These are phyloP conservation scores for Molothrus ater DNA, from an alignment of 2,797 vertebrate genomes.

Conservation along the genomic window DNA sequence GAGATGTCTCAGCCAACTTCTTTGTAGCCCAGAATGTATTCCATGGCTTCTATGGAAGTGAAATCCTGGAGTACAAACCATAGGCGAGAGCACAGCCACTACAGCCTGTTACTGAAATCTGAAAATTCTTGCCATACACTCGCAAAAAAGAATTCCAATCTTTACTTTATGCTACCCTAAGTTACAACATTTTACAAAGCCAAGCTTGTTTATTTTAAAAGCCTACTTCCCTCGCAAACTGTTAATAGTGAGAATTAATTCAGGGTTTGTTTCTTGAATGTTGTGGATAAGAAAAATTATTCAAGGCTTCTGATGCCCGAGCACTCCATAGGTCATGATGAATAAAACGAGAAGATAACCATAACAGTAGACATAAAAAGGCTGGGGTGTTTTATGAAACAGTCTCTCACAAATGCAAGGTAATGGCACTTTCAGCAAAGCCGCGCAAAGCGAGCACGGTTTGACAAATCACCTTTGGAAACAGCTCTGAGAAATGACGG, in stretches of 20 bases:
- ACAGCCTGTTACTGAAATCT: neutral
- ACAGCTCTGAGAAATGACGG: fast-evolving
- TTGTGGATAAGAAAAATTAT: neutral
- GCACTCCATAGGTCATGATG: neutral
- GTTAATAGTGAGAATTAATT: neutral
- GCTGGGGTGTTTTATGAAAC: neutral
- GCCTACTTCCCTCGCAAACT: neutral
- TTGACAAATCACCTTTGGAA: fast-evolving
- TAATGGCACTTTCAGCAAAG: neutral
- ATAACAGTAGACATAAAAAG: neutral
- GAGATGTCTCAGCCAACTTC: neutral
- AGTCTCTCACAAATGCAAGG: neutral
- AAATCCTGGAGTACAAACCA: neutral
- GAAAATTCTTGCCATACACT: neutral
- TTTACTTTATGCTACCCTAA: neutral
- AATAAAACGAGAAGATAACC: neutral
- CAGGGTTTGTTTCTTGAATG: neutral
- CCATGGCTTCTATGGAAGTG: neutral
- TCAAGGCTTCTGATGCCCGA: neutral
- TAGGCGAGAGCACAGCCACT: neutral
- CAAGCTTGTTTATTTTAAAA: neutral
- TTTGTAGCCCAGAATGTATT: neutral
- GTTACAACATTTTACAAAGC: neutral
- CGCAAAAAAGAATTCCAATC: fast-evolving
- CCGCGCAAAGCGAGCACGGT: neutral